Conservation (phyloP, 2,888 invertebrate species). For the Ferrisia virgata region DNA sequence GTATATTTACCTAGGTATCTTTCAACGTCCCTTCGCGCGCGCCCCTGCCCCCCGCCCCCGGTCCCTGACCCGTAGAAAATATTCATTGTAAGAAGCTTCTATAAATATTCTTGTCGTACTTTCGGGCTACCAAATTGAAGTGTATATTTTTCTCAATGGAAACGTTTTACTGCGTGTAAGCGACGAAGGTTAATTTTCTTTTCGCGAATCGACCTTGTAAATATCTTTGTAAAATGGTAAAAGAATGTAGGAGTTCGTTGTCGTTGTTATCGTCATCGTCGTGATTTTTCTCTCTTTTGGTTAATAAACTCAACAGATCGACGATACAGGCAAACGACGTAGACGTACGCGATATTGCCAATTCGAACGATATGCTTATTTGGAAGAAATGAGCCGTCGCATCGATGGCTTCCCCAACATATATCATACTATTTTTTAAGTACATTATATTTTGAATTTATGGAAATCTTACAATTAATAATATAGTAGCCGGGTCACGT, state of each 20-base stretch:
- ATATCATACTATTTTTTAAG: no score
- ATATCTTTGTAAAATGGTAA: background rate
- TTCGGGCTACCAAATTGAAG: background rate
- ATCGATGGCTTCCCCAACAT: background rate
- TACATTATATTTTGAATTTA: background rate
- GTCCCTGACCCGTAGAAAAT: no score
- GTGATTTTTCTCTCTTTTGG: background rate
- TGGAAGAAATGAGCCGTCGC: background rate
- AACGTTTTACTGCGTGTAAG: background rate
- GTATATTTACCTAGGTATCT: no score
- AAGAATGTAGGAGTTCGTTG: constrained; percentile 1
- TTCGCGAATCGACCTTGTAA: background rate
- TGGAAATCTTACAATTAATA: background rate
- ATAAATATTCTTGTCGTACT: background rate
- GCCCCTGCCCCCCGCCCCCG: no score
- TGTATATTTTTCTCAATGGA: background rate
- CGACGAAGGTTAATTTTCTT: background rate
- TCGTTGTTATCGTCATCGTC: background rate
- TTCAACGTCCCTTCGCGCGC: no score
- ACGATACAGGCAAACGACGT: no score
- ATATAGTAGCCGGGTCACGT: background rate
- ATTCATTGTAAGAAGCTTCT: no score
- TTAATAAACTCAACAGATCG: background rate
- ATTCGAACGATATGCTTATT: background rate
- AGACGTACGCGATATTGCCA: no score